Conservation (phyloP, 1,140 invertebrate species). For the Argopecten irradians region DNA sequence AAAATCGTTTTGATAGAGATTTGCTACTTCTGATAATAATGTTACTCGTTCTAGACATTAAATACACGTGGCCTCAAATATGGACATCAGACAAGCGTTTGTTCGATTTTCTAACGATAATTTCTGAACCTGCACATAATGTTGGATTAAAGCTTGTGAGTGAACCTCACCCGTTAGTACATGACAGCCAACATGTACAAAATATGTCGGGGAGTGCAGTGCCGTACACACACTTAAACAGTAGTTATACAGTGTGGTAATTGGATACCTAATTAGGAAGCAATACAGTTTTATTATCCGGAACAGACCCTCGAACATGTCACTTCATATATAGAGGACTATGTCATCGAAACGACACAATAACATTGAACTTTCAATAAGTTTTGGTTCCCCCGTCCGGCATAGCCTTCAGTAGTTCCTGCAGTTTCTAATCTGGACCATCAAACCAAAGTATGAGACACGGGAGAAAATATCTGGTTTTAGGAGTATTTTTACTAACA, state of each 20-base stretch:
- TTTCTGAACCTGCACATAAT: background rate
- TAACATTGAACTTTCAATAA: background rate
- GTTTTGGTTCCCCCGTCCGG: background rate
- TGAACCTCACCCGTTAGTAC: background rate
- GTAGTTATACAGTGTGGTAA: background rate
- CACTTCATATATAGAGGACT: slow-evolving; percentile 2
- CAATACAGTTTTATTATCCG: background rate
- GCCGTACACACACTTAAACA: background rate
- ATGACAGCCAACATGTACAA: slow-evolving; percentile 5
- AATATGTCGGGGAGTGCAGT: slow-evolving; percentile 1
- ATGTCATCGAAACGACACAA: slow-evolving; percentile 15
- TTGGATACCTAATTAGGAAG: background rate
- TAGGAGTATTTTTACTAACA: background rate
- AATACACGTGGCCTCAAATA: background rate
- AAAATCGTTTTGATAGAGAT: too few species aligned
- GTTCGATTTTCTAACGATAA: background rate
- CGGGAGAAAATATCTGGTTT: background rate
- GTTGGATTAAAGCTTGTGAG: background rate
- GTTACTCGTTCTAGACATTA: background rate
- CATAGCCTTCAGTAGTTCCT: background rate
- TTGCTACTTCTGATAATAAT: too few species aligned
- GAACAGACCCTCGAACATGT: background rate
- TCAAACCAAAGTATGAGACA: background rate
- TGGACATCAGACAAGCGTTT: background rate
- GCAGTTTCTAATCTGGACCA: background rate